phyloP scores from a whole-genome alignment of 2,888 invertebrate genomes.

The Xanthorhoe designata region DNA sequence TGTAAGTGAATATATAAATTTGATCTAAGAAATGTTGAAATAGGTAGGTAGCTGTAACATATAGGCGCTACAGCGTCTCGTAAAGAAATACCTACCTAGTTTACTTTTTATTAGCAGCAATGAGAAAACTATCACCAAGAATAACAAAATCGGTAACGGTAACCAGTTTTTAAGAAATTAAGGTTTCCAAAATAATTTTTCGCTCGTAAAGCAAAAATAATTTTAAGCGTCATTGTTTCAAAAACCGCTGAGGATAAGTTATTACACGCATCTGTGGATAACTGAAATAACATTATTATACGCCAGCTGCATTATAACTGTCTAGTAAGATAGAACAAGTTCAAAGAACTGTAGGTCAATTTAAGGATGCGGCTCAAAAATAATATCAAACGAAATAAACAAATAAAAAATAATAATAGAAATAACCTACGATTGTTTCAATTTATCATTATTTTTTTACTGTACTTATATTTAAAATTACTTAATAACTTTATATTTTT shows the following conservation, averaged over 20 bases:
- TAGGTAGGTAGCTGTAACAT: too few relatives aligned
- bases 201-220: constrained; percentile 22
- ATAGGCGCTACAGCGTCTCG: too few relatives aligned
- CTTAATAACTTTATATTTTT: too few relatives aligned
- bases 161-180: not conserved
- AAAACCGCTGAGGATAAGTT: constrained; percentile 26
- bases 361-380: not conserved
- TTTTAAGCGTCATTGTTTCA: constrained; percentile 19
- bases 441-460: too few relatives aligned
- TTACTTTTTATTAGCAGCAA: too few relatives aligned
- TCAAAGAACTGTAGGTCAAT: not conserved
- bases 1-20: too few relatives aligned
- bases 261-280: constrained; percentile 28
- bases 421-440: too few relatives aligned
- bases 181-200: constrained; percentile 15
- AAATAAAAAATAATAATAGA: not conserved
- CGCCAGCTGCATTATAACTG: constrained; percentile 17
- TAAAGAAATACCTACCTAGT: too few relatives aligned
- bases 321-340: not conserved
- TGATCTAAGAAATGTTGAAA: too few relatives aligned
- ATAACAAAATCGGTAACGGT: not conserved
- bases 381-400: not conserved
- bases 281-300: constrained; percentile 15
- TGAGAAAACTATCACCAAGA: too few relatives aligned
- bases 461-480: too few relatives aligned